Evolutionary conservation across 1,140 invertebrate genomes (phyloP), one percentile per base, ranked within the genome.

Genomic region (Dreissena rostriformis): DNA sequence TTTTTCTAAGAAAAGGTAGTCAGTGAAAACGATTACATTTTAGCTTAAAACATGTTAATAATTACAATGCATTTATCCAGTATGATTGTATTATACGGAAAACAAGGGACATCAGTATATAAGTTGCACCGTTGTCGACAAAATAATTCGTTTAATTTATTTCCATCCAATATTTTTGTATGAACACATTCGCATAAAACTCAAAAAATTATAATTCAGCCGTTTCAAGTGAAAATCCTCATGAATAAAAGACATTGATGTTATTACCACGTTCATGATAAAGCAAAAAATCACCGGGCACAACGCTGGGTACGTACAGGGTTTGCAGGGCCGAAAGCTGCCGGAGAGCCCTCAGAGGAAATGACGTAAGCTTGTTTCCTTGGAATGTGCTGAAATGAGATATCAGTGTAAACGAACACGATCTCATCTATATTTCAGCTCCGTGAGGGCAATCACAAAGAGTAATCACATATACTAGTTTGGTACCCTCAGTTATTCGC

Each of bases 361-460:
- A 66, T 8, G 70, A 55, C 26, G 57, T 66, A 39, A 85, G 24
- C 28, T 49, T 73, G 65, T 85, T 85, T 24, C 83, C 83, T 68
- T 85, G 82, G 11, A 88, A 22, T 15, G 72, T 55, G 12, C 87
- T 88, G 19, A 8, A 86, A 80, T 61, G 57, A 19, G 39, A 39
- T 8, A 39, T 39, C 39, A 39, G 4, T 39, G 39, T 39, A 39
- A 39, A 39, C 39, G 39, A 39, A 39, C 39, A 8, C 2, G 39
- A 39, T 39, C 8, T 39, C 2, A 39, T 8, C 8, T 39, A 5
- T 5, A 39, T 8, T 39, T 39, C 39, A 2, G 8, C 39, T 39
- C 4, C 8, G 2, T 39, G 2, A 39, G 39, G 4, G 2, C 39
- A 39, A 2, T 8, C 2, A 39, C 39, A 8, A 39, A 39, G 39